Conservation (phyloP, 2,113 vertebrate genomes). For the Bubo blakistoni region DNA sequence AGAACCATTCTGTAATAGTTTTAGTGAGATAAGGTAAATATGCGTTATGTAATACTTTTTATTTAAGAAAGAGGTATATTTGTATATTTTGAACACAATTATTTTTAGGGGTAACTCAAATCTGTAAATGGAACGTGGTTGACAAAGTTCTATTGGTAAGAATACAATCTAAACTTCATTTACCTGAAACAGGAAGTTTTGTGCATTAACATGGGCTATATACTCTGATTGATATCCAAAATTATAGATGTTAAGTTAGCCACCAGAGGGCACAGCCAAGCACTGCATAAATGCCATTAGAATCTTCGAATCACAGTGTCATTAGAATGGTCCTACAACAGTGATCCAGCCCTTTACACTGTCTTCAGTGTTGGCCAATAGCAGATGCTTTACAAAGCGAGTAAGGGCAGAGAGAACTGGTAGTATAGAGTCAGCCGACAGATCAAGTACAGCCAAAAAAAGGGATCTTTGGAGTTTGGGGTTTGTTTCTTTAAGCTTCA, state of each 20-base stretch:
- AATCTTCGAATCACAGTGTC: rapidly evolving
- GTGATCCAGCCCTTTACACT: background rate
- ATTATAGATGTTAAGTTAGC: background rate
- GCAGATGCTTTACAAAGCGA: background rate
- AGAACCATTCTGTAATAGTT: background rate
- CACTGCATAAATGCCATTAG: background rate
- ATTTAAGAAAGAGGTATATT: background rate
- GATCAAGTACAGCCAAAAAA: background rate
- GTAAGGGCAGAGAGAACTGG: background rate
- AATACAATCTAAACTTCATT: background rate
- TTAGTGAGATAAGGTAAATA: background rate
- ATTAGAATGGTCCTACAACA: background rate
- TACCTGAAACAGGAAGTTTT: background rate
- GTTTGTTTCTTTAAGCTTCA: background rate
- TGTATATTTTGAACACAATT: background rate
- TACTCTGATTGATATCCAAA: background rate
- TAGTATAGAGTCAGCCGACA: background rate
- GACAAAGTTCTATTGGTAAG: background rate
- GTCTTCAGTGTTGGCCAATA: background rate
- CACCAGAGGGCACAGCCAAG: constrained; percentile 57
- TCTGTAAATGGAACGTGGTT: background rate
- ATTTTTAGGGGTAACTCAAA: background rate
- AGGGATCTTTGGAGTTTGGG: background rate
- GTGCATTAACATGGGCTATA: background rate
- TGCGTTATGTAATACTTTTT: background rate